Base-by-base conservation (phyloP, 1,140 invertebrate species). In the Pteromalus puparum region DNA sequence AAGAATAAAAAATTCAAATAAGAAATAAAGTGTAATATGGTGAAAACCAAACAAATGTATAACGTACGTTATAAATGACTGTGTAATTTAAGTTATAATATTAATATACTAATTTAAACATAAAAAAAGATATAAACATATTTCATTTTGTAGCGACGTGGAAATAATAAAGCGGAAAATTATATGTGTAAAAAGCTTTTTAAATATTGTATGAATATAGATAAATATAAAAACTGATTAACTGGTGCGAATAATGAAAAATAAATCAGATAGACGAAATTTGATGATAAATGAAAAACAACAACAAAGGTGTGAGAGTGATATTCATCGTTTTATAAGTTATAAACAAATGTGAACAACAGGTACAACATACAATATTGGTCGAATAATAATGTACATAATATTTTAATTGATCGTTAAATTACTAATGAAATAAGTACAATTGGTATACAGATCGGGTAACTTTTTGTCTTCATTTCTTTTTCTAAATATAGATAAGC, bases 301-400 rank as follows among this genome's bases (percentile, higher is more conserved):
- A 83, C 74, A 77, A 38, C 21, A 42, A 2, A 75, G 4, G 30
- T 5, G 30, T 81, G 42, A 24, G 70, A 81, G 68, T 73, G 28
- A 34, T 80, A 80, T 84, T 84, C 30, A 78, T 75, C 78, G 72
- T 84, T 84, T 84, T 81, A 85, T 85, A 77, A 21, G 65, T 85
- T 89, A 86, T 89, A 83, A 90, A 91, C 87, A 91, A 91, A 90
- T 88, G 88, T 90, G 86, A 91, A 91, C 90, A 91, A 91, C 88
- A 88, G 88, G 88, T 90, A 90, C 86, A 90, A 90, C 86, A 86
- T 89, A 87, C 68, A 85, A 87, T 87, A 87, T 89, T 88, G 88
- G 85, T 87, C 87, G 87, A 89, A 90, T 87, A 74, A 85, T 90
- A 90, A 81, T 85, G 48, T 85, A 85, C 79, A 81, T 77, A 81